A percentile compares a stretch with the other conserved stretches of the same genome.
Evolutionary conservation across 2,797 vertebrate genomes (phyloP).

Genomic region (Bufotes viridis): DNA sequence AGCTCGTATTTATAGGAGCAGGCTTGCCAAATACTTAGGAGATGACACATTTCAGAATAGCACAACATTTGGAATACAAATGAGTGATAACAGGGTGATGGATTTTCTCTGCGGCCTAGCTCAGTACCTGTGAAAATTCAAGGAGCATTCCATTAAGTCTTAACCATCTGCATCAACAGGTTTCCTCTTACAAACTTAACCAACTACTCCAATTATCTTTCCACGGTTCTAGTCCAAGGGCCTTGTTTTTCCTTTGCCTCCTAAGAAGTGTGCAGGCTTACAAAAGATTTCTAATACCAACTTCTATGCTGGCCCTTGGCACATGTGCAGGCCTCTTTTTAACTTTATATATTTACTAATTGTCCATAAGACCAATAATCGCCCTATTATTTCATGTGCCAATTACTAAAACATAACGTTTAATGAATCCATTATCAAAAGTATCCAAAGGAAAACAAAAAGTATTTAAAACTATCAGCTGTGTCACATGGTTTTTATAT

Average conservation of each 20-base stretch:
- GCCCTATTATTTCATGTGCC: too few relatives aligned
- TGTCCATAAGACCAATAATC: too few relatives aligned
- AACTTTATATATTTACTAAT: too few relatives aligned
- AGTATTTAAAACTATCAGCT: too few relatives aligned
- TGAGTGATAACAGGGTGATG: slow-evolving; percentile 56
- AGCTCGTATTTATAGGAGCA: slow-evolving; percentile 32
- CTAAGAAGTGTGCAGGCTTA: background rate
- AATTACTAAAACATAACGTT: too few relatives aligned
- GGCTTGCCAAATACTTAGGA: slow-evolving; percentile 47
- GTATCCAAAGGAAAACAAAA: too few relatives aligned
- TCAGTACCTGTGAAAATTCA: background rate
- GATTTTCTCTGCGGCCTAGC: slow-evolving; percentile 32
- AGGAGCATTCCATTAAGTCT: slow-evolving; percentile 34
- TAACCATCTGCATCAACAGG: slow-evolving; percentile 14
- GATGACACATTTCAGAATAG: slow-evolving; percentile 41
- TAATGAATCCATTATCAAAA: too few relatives aligned
- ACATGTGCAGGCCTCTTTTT: too few relatives aligned
- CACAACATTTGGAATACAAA: background rate
- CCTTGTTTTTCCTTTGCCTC: slow-evolving; percentile 34
- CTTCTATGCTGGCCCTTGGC: too few relatives aligned
- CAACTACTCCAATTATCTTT: slow-evolving; percentile 62
- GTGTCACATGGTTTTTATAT: too few relatives aligned
- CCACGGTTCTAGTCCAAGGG: slow-evolving; percentile 60
- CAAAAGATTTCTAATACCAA: background rate
- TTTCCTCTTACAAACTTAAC: slow-evolving; percentile 56